Conservation (phyloP, 53 echinoderm and acorn worm genomes). For the Henricia sp. region DNA sequence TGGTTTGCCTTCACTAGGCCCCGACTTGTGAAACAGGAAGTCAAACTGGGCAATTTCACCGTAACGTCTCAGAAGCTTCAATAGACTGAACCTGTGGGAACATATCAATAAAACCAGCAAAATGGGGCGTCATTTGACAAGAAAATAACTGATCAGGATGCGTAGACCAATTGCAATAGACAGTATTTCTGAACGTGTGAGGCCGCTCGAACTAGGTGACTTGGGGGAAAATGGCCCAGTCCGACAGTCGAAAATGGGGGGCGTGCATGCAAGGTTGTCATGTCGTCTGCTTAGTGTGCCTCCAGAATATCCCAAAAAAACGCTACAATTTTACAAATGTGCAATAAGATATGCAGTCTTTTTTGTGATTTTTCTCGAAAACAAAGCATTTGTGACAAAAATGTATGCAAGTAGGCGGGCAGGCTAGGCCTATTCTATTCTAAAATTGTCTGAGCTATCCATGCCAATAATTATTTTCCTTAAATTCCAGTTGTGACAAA, state of each 20-base stretch:
- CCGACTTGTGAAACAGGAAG: conserved; percentile 95
- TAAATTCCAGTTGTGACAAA: too few relatives aligned
- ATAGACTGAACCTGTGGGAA: conserved; percentile 73
- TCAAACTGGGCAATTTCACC: conserved; percentile 97
- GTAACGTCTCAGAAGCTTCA: conserved; percentile 84
- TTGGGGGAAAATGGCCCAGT: too few relatives aligned
- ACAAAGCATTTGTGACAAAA: too few relatives aligned
- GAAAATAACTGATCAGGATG: not conserved
- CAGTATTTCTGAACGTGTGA: not conserved
- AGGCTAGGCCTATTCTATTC: too few relatives aligned
- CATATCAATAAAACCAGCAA: not conserved
- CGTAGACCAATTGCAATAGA: not conserved
- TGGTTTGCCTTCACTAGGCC: conserved; percentile 95
- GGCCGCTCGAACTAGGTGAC: not conserved
- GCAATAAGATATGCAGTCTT: too few relatives aligned
- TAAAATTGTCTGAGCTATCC: too few relatives aligned
- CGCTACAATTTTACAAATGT: too few relatives aligned
- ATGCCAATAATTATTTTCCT: too few relatives aligned
- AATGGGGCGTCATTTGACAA: not conserved
- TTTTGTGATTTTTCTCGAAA: too few relatives aligned
- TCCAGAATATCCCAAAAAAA: not conserved
- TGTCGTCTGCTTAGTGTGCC: not conserved
- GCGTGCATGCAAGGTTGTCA: not conserved
- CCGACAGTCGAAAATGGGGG: not conserved
- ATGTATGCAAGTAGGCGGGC: too few relatives aligned